These are phyloP conservation scores for Platalea minor DNA, from an alignment of 2,797 vertebrate genomes.

Conservation along the genomic window DNA sequence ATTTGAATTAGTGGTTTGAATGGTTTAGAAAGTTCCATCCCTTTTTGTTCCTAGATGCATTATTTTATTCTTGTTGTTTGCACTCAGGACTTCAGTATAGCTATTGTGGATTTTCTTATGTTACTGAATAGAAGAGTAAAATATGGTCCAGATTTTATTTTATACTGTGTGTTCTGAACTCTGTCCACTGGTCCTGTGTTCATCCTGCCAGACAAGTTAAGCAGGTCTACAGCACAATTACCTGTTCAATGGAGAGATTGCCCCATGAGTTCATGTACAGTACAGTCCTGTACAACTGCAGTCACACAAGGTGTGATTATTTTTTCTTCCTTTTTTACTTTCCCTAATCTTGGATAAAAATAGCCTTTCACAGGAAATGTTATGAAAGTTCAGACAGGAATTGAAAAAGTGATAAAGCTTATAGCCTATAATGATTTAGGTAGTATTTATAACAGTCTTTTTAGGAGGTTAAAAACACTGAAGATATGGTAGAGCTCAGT, in stretches of 20 bases:
- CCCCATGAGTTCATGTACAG: background rate
- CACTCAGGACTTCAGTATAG: background rate
- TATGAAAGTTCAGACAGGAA: background rate
- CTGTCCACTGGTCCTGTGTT: background rate
- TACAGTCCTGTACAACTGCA: background rate
- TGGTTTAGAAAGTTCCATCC: background rate
- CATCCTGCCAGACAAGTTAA: background rate
- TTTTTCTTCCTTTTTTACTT: background rate
- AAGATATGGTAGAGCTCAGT: background rate
- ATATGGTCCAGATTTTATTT: background rate
- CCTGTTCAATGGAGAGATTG: background rate
- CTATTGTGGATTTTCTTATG: background rate
- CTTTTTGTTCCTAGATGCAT: background rate
- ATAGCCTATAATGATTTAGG: background rate
- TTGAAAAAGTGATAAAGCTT: background rate
- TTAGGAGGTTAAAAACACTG: background rate
- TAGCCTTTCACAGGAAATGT: background rate
- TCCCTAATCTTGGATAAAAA: background rate
- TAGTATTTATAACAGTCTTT: background rate
- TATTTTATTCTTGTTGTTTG: background rate
- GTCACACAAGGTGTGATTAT: background rate
- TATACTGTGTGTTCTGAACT: fast-evolving
- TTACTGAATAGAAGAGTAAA: background rate
- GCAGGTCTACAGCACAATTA: background rate
- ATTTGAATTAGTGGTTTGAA: background rate